phyloP scores from a whole-genome alignment of 2,113 vertebrate genomes.

The Protomyctophum bolini region DNA sequence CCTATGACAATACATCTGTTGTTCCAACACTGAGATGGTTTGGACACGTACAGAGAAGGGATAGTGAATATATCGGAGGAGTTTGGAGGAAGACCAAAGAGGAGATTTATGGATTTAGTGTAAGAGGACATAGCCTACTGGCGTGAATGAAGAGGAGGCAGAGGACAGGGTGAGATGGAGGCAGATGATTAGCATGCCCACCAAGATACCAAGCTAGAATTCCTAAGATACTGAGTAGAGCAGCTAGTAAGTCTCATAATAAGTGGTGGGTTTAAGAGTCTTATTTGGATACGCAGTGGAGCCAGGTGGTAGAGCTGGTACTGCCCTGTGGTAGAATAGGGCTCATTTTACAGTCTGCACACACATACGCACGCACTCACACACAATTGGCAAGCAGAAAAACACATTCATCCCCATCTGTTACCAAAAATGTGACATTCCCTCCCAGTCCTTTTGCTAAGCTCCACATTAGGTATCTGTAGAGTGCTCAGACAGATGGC shows the following conservation, averaged over 20 bases:
- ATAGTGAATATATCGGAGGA: too few species aligned
- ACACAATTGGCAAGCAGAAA: not conserved
- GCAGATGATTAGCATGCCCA: too few species aligned
- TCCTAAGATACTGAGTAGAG: constrained; percentile 12
- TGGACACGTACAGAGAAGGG: too few species aligned
- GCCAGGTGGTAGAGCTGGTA: constrained; percentile 1
- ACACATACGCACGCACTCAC: not conserved
- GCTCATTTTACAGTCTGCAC: not conserved
- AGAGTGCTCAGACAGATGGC: not conserved
- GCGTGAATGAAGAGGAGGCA: too few species aligned
- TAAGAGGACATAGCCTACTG: too few species aligned
- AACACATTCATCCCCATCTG: not conserved
- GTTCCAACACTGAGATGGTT: too few species aligned
- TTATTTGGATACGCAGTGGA: constrained; percentile 17
- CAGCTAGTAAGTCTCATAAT: not conserved
- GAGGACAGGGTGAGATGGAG: too few species aligned
- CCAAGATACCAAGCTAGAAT: too few species aligned
- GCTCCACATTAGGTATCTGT: not conserved
- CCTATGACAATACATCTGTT: too few species aligned
- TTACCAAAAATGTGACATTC: constrained; percentile 7
- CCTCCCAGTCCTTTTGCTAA: not conserved
- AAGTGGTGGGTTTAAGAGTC: constrained; percentile 1
- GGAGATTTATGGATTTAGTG: too few species aligned
- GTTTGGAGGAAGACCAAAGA: too few species aligned
- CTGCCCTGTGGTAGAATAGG: constrained; percentile 4